Conservation (phyloP, 2,797 vertebrate species). For the Periparus ater region DNA sequence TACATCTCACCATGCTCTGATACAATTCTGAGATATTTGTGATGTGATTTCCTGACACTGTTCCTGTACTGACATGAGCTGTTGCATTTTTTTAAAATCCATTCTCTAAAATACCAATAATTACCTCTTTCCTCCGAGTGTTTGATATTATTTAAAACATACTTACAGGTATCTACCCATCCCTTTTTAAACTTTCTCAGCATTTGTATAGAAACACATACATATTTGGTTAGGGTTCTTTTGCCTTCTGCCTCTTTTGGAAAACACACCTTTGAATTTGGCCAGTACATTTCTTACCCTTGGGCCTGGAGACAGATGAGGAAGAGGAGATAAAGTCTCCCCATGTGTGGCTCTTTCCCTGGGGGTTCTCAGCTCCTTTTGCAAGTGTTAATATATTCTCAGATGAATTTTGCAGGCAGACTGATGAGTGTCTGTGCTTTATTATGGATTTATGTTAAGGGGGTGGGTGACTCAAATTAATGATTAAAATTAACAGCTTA, state of each 20-base stretch:
- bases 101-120: neutral
- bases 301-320: neutral
- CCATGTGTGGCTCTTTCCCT: accelerated
- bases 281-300: neutral
- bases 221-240: neutral
- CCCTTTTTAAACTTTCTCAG: neutral
- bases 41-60: accelerated
- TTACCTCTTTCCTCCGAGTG: neutral
- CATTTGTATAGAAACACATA: neutral
- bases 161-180: neutral
- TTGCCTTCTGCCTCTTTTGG: neutral
- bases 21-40: neutral
- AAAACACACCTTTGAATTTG: neutral
- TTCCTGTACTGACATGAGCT: neutral
- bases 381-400: neutral
- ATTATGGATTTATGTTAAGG: neutral
- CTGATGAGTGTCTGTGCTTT: neutral
- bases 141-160: neutral
- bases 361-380: neutral
- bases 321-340: neutral
- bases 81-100: neutral
- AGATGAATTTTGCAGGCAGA: neutral
- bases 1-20: neutral
- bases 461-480: neutral
- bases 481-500: neutral